Base-by-base conservation (phyloP, 2,113 vertebrate species). In the Semicossyphus pulcher region DNA sequence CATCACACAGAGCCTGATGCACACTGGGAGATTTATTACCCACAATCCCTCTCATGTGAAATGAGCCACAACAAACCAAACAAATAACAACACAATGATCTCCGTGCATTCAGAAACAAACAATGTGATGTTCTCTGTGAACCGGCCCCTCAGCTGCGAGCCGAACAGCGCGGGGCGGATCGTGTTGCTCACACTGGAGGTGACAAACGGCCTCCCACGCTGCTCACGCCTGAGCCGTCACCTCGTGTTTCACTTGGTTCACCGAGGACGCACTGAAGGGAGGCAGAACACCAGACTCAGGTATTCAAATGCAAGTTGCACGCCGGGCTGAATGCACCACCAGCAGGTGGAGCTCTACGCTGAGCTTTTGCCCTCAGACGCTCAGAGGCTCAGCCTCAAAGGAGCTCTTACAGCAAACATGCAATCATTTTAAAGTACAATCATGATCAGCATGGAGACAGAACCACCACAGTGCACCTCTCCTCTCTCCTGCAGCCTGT, bases 321-420 rank as follows among this genome's bases (percentile, higher is more conserved):
- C 37, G 23, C 25, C 28, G 16, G 10, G 34, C 14, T 76, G 63
- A 49, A 65, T 86, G 45, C 83, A 78, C 83, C 10, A 18, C 86
- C 86, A 86, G 78, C 62, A 86, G 89, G 76, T 72, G 85, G 86
- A 71, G 86, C 85, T 78, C 10, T 70, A 48, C 18, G 61, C 62
- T 79, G 20, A 36, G 21, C 26, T 42, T 52, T n/a, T n/a, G n/a
- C n/a, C n/a, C n/a, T n/a, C n/a, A n/a, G n/a, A n/a, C n/a, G n/a
- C n/a, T n/a, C n/a, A n/a, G n/a, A n/a, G n/a, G n/a, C n/a, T n/a
- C n/a, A n/a, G n/a, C n/a, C n/a, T n/a, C n/a, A n/a, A n/a, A n/a
- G n/a, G n/a, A n/a, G n/a, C n/a, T n/a, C n/a, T n/a, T n/a, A n/a
- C n/a, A n/a, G n/a, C n/a, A n/a, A n/a, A n/a, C n/a, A n/a, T n/a